These are phyloP conservation scores for Venustoraphidia nigricollis DNA, from an alignment of 2,888 invertebrate species.

Conservation along the genomic window DNA sequence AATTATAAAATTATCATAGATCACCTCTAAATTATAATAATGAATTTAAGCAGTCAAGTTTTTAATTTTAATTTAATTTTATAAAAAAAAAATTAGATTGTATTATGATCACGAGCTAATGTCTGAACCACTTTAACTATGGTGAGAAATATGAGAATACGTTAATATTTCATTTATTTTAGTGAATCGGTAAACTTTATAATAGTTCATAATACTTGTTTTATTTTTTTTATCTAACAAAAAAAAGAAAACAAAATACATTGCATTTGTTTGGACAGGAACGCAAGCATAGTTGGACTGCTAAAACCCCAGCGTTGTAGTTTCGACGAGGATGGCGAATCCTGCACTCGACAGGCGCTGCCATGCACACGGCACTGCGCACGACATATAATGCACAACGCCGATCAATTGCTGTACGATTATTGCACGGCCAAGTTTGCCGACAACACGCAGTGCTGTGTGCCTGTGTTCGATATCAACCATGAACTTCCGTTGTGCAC, in stretches of 20 bases:
- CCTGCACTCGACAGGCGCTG: conserved; percentile 35
- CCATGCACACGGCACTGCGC: conserved; percentile 73
- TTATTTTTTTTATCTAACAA: background rate
- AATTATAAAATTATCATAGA: too few species aligned
- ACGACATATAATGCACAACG: conserved; percentile 70
- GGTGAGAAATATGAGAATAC: too few species aligned
- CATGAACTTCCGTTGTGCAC: conserved; percentile 74
- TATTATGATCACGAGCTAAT: too few species aligned
- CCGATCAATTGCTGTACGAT: conserved; percentile 63
- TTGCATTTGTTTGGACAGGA: background rate
- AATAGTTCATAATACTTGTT: too few species aligned
- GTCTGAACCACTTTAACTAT: too few species aligned
- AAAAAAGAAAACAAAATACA: background rate
- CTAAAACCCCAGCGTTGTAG: background rate
- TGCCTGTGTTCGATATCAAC: conserved; percentile 61
- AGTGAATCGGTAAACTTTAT: too few species aligned
- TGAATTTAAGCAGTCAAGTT: too few species aligned
- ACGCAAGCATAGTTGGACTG: background rate
- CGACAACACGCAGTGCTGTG: conserved; percentile 63
- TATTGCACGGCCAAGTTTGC: conserved; percentile 68
- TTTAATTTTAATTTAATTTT: too few species aligned
- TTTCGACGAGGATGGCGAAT: conserved; percentile 14
- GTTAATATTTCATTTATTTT: too few species aligned
- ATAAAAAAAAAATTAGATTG: too few species aligned
- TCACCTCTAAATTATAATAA: too few species aligned